These are phyloP conservation scores for Aphelenchoides avenae DNA, from an alignment of 1,140 invertebrate species.

Conservation along the genomic window DNA sequence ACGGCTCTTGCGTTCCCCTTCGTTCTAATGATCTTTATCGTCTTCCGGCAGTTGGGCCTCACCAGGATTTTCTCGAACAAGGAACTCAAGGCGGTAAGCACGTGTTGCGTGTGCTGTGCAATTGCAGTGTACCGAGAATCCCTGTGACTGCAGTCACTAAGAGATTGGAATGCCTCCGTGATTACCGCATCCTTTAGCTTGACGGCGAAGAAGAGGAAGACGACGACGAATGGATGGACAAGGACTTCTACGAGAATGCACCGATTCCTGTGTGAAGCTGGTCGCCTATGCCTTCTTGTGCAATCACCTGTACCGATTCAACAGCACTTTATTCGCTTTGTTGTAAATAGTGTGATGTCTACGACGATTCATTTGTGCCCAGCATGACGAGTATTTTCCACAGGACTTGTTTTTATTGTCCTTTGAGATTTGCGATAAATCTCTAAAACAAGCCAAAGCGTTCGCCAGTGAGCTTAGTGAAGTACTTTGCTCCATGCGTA, in stretches of 20 bases:
- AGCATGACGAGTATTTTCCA: too few species aligned
- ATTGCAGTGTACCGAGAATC: too few species aligned
- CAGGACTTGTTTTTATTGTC: too few species aligned
- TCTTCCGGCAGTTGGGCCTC: conserved; percentile 43
- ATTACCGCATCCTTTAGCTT: conserved; percentile 29
- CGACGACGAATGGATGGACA: conserved; percentile 48
- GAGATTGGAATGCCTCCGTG: background rate
- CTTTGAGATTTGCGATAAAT: too few species aligned
- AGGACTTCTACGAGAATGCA: conserved; percentile 44
- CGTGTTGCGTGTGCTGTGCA: conserved; percentile 3
- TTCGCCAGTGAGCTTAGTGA: too few species aligned
- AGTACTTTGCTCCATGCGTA: too few species aligned
- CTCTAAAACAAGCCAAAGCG: too few species aligned
- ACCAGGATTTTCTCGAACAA: conserved; percentile 48
- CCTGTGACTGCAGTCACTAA: background rate
- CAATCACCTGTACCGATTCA: too few species aligned
- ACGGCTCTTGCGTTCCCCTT: conserved; percentile 54
- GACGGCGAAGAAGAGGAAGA: conserved; percentile 48
- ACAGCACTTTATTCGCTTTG: too few species aligned
- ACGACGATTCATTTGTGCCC: too few species aligned
- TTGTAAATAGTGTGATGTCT: too few species aligned
- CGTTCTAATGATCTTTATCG: conserved; percentile 52
- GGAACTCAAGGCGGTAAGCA: conserved; percentile 49
- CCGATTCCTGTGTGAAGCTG: conserved; percentile 38
- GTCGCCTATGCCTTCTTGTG: too few species aligned